phyloP scores from a whole-genome alignment of 2,797 vertebrate genomes.

The Hozukius guyotensis region DNA sequence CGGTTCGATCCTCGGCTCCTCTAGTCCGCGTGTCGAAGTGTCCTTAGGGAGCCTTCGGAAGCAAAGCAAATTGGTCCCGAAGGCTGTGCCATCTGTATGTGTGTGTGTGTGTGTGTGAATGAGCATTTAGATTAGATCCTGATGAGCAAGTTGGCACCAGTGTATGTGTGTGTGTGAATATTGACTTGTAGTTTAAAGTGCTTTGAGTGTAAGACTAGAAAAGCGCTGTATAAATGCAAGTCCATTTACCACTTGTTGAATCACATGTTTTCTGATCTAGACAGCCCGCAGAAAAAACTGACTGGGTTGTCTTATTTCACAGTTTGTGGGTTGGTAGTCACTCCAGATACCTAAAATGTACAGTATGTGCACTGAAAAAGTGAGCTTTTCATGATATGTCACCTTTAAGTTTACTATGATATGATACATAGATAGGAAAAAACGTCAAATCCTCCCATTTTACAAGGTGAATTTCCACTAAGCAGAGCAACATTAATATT shows the following conservation, averaged over 20 bases:
- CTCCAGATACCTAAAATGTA: neutral
- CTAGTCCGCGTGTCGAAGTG: too few species aligned
- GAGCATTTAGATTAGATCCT: too few species aligned
- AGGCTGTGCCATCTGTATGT: too few species aligned
- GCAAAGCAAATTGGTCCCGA: too few species aligned
- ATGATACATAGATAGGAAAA: neutral
- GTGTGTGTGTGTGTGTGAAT: too few species aligned
- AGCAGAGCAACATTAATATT: neutral
- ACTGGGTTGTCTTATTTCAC: neutral
- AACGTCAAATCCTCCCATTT: neutral
- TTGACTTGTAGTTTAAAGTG: too few species aligned
- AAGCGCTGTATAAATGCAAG: too few species aligned
- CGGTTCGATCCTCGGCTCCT: too few species aligned
- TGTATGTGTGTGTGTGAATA: too few species aligned
- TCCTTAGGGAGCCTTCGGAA: too few species aligned
- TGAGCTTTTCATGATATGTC: neutral
- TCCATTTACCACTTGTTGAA: neutral
- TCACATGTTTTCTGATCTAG: neutral
- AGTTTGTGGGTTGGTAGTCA: neutral
- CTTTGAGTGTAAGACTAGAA: too few species aligned
- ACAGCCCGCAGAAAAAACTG: neutral
- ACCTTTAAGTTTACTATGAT: neutral
- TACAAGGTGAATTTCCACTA: neutral
- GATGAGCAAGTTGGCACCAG: too few species aligned
- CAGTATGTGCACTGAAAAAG: neutral